These are phyloP conservation scores for Steinernema feltiae DNA, from an alignment of 1,140 invertebrate species.

Conservation along the genomic window DNA sequence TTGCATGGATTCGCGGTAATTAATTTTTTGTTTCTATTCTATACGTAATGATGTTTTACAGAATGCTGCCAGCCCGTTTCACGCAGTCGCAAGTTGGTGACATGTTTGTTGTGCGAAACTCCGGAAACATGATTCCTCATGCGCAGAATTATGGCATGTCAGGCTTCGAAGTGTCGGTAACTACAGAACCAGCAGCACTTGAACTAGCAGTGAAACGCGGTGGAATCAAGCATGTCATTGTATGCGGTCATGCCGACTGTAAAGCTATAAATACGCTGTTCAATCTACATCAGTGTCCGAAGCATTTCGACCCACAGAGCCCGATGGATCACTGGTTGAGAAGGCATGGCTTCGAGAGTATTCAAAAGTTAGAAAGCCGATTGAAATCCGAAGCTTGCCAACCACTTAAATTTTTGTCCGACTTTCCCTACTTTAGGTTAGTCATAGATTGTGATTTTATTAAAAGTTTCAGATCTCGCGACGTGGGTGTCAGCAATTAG, in stretches of 20 bases:
- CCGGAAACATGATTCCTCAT: conserved; percentile 83
- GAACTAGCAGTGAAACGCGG: conserved; percentile 89
- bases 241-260: conserved; percentile 93
- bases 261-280: conserved; percentile 92
- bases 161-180: conserved; percentile 53
- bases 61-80: conserved; percentile 89
- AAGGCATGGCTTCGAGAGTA: conserved; percentile 73
- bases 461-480: background rate
- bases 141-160: conserved; percentile 70
- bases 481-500: too few relatives aligned
- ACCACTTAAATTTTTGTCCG: conserved; percentile 44
- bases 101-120: conserved; percentile 93
- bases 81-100: conserved; percentile 89
- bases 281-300: conserved; percentile 70
- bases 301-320: conserved; percentile 74
- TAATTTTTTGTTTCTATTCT: background rate
- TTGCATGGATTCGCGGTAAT: conserved; percentile 73
- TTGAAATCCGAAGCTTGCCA: conserved; percentile 59
- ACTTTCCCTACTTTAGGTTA: conserved; percentile 47
- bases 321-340: conserved; percentile 84
- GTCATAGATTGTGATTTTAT: too few relatives aligned
- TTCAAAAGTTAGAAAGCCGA: conserved; percentile 74
- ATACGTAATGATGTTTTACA: conserved; percentile 61
- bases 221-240: conserved; percentile 82
- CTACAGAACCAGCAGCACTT: conserved; percentile 85